Conservation (phyloP, 2,797 vertebrate species). For the Periparus ater region DNA sequence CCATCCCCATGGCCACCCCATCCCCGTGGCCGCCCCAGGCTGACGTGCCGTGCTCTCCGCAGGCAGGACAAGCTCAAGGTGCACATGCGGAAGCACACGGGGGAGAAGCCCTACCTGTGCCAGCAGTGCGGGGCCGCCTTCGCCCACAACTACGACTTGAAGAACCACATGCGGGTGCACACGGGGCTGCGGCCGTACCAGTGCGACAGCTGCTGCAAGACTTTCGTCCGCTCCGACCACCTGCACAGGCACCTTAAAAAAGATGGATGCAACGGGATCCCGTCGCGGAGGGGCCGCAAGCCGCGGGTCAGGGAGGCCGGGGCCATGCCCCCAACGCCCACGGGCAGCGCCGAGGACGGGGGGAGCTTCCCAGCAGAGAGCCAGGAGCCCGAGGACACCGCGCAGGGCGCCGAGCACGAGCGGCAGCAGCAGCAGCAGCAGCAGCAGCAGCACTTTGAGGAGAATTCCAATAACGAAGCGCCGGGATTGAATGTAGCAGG, state of each 20-base stretch:
- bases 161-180: slow-evolving; percentile 99
- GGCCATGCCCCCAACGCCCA: background rate
- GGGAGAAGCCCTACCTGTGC: slow-evolving; percentile 98
- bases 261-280: slow-evolving; percentile 96
- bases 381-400: slow-evolving; percentile 62
- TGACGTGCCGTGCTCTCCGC: background rate
- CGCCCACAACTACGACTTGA: slow-evolving; percentile 99
- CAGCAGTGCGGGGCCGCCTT: slow-evolving; percentile 96
- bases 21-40: no score
- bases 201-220: slow-evolving; percentile 98
- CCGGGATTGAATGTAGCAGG: slow-evolving; percentile 75
- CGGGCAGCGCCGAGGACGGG: slow-evolving; percentile 20
- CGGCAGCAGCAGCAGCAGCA: slow-evolving; percentile 38
- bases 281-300: slow-evolving; percentile 90
- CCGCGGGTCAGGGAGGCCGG: slow-evolving; percentile 85
- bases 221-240: slow-evolving; percentile 97
- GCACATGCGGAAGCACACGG: slow-evolving; percentile 98
- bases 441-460: slow-evolving; percentile 74
- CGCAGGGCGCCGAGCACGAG: slow-evolving; percentile 49
- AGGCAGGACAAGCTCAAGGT: slow-evolving; percentile 99
- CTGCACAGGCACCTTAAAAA: slow-evolving; percentile 99
- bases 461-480: slow-evolving; percentile 72
- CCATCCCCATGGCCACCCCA: no score
- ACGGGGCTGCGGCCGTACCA: slow-evolving; percentile 98
- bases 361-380: slow-evolving; percentile 22